Base-by-base conservation (phyloP, 2,797 vertebrate genomes). In the Anas bahamensis region DNA sequence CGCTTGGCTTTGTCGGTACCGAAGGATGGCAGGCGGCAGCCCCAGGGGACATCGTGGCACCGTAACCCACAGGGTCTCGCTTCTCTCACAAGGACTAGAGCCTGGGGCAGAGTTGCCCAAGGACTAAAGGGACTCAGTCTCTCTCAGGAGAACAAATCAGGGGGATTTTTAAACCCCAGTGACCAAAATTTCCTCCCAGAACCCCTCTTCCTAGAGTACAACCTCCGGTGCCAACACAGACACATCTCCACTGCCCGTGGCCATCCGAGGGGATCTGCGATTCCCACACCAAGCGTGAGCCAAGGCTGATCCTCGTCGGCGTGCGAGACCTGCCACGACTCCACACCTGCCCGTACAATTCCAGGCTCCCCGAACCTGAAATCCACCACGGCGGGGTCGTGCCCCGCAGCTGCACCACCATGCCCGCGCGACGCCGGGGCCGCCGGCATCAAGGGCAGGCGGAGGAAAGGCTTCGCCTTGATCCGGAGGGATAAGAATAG, bases 401-500 rank as follows among this genome's bases (percentile, higher is more conserved):
- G 83, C 17, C 86, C 94, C 14, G 37, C 93, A 77, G 84, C 26
- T 2, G 53, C 65, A 46, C 89, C 33, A 1, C 3, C 2, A 71
- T 13, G 35, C 85, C 90, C 73, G 2, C 2, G 52, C 33, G 2
- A 3, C 22, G 56, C 13, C 53, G 10, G 64, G 65, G 71, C 93
- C 75, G 74, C 2, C 7, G 79, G 79, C 86, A 92, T 94, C 95
- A 84, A 88, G 61, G 5, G 92, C 77, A 57, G 84, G 60, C 84
- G 77, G 80, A 94, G 91, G 69, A 79, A 96, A 68, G 1, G 12
- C 50, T 69, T 74, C 7, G 9, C 93, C 95, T 96, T 94, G 95
- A 93, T 97, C 55, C 79, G 83, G 86, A 96, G 64, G 59, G 88
- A 70, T 50, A 93, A 96, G 95, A 97, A 97, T 88, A 96, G 89